Evolutionary conservation across 2,113 vertebrate genomes (phyloP).

Genomic region (Pelobates fuscus): DNA sequence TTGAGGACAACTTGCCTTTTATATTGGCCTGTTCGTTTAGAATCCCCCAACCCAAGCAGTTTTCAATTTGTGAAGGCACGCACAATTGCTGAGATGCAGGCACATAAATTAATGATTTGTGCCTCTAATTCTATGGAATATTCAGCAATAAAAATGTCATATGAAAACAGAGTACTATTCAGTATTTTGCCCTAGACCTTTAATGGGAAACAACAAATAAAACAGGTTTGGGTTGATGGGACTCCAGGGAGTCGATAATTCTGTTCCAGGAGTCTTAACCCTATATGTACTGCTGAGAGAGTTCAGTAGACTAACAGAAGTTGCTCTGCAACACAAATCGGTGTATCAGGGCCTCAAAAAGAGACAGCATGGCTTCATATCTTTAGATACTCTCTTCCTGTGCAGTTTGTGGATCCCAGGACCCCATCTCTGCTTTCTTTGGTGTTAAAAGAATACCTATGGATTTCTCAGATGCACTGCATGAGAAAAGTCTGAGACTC

Average conservation of each 20-base stretch:
- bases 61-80: neutral
- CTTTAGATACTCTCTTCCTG: no score
- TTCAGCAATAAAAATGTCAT: conserved; percentile 41
- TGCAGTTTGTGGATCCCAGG: no score
- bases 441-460: no score
- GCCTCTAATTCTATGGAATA: conserved; percentile 38
- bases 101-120: conserved; percentile 29
- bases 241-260: conserved; percentile 5
- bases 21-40: neutral
- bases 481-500: no score
- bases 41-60: neutral
- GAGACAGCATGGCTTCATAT: no score
- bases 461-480: no score
- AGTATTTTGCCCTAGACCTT: conserved; percentile 23
- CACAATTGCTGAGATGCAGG: conserved; percentile 3
- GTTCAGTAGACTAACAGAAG: no score
- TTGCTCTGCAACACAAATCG: no score
- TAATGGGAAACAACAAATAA: conserved; percentile 32
- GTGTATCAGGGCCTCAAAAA: no score
- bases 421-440: no score
- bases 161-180: conserved; percentile 37
- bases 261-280: conserved; percentile 8
- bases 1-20: neutral
- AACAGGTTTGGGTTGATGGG: conserved; percentile 23
- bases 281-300: neutral